These are phyloP conservation scores for Gobius niger DNA, from an alignment of 2,113 vertebrate species.

Conservation along the genomic window DNA sequence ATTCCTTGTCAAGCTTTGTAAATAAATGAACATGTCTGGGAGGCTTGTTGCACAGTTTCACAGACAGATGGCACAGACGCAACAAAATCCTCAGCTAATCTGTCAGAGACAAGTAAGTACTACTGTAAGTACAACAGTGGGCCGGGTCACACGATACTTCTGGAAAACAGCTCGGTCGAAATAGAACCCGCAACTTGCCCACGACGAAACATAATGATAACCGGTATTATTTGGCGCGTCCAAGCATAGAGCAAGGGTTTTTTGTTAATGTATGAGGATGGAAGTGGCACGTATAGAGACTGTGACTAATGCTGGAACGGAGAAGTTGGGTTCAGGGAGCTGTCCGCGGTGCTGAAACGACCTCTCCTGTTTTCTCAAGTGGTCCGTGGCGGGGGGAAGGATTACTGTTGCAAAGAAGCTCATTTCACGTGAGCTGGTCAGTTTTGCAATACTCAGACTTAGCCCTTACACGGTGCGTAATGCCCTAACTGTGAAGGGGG, in stretches of 20 bases:
- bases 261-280: background rate
- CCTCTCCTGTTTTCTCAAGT: slow-evolving; percentile 4
- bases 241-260: background rate
- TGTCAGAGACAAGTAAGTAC: slow-evolving; percentile 42
- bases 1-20: slow-evolving; percentile 13
- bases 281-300: background rate
- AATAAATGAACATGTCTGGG: slow-evolving; percentile 20
- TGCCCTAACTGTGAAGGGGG: background rate
- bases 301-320: background rate
- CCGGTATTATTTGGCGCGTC: background rate
- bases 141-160: slow-evolving; percentile 3
- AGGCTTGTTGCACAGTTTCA: slow-evolving; percentile 30
- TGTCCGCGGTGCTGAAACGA: slow-evolving; percentile 61
- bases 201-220: background rate
- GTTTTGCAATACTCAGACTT: background rate
- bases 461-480: background rate
- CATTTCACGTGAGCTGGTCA: slow-evolving; percentile 21
- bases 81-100: slow-evolving; percentile 66
- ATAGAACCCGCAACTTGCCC: background rate
- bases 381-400: slow-evolving; percentile 18
- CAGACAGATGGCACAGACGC: slow-evolving; percentile 63
- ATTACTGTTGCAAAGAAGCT: slow-evolving; percentile 28
- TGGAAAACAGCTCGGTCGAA: background rate
- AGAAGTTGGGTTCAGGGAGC: slow-evolving; percentile 30
- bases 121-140: slow-evolving; percentile 37